phyloP scores from a whole-genome alignment of 2,888 invertebrate species.

The Malachius bipustulatus region DNA sequence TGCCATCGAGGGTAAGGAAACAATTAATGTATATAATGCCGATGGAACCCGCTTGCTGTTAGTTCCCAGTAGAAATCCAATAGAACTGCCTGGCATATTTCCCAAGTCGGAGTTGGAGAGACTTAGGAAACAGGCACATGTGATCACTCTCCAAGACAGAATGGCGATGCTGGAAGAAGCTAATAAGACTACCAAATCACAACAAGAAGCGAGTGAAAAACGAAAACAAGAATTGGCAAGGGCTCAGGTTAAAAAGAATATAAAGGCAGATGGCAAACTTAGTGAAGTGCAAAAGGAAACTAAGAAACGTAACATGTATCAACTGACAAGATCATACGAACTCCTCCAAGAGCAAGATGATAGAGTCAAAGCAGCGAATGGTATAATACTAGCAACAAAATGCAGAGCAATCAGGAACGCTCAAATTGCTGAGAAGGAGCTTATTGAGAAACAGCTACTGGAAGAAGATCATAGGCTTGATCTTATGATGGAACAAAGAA shows the following conservation, averaged over 20 bases:
- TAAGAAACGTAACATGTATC: slow-evolving; percentile 36
- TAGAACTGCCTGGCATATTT: slow-evolving; percentile 47
- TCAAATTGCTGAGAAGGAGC: slow-evolving; percentile 55
- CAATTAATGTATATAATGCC: slow-evolving; percentile 20
- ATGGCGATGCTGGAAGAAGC: slow-evolving; percentile 35
- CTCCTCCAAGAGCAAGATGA: slow-evolving; percentile 48
- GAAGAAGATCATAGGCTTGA: slow-evolving; percentile 50
- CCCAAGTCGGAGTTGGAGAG: slow-evolving; percentile 47
- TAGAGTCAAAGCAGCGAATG: slow-evolving; percentile 61
- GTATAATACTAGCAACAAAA: slow-evolving; percentile 69
- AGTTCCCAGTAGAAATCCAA: slow-evolving; percentile 41
- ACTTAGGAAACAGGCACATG: slow-evolving; percentile 46
- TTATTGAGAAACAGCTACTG: slow-evolving; percentile 44
- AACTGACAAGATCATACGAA: slow-evolving; percentile 42
- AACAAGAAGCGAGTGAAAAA: slow-evolving; percentile 45
- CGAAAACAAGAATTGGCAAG: slow-evolving; percentile 37
- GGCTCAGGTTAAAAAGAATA: slow-evolving; percentile 20
- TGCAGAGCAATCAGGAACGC: slow-evolving; percentile 77
- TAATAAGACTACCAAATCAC: slow-evolving; percentile 37
- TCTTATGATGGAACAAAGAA: slow-evolving; percentile 58
- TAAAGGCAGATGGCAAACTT: not conserved
- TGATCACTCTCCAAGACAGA: slow-evolving; percentile 40
- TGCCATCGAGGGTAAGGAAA: slow-evolving; percentile 24
- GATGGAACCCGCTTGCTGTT: slow-evolving; percentile 39
- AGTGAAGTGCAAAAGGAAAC: slow-evolving; percentile 37